Evolutionary conservation across 1,140 invertebrate genomes (phyloP), one percentile per base, ranked within the genome.

Genomic region (Micrasema minimum): DNA sequence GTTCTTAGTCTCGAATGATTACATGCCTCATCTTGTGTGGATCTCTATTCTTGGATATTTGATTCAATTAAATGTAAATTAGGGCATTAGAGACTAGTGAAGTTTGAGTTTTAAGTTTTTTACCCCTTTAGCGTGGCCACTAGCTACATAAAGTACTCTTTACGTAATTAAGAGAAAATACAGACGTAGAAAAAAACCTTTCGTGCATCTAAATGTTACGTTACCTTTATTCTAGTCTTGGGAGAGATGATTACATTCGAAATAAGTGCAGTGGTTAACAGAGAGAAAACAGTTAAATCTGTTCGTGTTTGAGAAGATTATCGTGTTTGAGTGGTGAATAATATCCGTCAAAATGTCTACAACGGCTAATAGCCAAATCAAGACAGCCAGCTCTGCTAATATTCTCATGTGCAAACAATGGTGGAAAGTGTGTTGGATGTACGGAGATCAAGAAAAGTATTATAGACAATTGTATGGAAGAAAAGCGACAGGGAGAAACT

Each of bases 371-470:
- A 79, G 82, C 68, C 83, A 85, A 69, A 80, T 85, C 23, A 85
- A 85, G 75, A 78, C 82, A 4, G 83, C 83, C n/a, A 84, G 84
- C 64, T 82, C 88, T 43, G 89, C 88, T 48, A 91, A 91, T 82
- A 88, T 92, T 78, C 81, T 93, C 66, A 91, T 92, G 89, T 92
- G 91, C 84, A 91, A 91, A 80, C 91, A 93, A 84, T 94, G 92
- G 92, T 93, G 92, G 92, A 92, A 91, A 82, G 92, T 93, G 61
- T 94, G 92, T 78, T 93, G 91, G 89, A 90, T 93, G 83, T 91
- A 93, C 78, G 92, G 92, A 23, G 92, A 93, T 78, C 92, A 93
- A 79, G 90, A 92, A 78, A 93, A 93, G 78, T 91, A 92, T 80
- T 93, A 93, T 83, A 83, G 91, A 77, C 91, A 93, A 76, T 79